These are phyloP conservation scores for Anthophora plumipes DNA, from an alignment of 2,888 invertebrate species.

Conservation along the genomic window DNA sequence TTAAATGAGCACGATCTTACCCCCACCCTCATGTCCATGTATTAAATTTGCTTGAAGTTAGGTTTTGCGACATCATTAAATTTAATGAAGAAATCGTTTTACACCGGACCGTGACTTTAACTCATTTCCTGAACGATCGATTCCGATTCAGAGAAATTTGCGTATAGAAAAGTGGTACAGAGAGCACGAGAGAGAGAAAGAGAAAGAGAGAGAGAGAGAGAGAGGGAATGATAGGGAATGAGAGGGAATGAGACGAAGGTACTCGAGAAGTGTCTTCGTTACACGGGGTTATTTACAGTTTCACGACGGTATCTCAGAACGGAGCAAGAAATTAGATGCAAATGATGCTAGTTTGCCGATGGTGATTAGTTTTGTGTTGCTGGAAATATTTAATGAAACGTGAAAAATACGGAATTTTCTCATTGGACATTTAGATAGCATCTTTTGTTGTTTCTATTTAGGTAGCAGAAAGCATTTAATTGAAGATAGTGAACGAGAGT, in stretches of 20 bases:
- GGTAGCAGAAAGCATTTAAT: too few relatives aligned
- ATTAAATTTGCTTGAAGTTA: constrained; percentile 11
- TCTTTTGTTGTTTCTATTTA: not conserved
- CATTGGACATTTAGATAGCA: not conserved
- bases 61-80: constrained; percentile 48
- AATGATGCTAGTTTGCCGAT: not conserved
- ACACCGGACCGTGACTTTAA: constrained; percentile 28
- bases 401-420: not conserved
- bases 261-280: constrained; percentile 8
- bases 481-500: too few relatives aligned
- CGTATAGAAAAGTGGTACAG: not conserved
- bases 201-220: not conserved
- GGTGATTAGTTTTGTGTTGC: not conserved
- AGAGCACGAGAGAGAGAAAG: not conserved
- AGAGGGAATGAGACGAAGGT: not conserved
- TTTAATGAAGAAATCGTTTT: constrained; percentile 56
- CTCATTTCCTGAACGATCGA: constrained; percentile 1
- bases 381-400: not conserved
- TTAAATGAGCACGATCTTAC: constrained; percentile 38
- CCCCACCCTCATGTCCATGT: not conserved
- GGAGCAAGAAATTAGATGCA: not conserved
- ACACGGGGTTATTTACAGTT: constrained; percentile 9
- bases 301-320: too few relatives aligned
- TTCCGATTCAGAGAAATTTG: not conserved
- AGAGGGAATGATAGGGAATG: too few relatives aligned